A percentile compares a stretch with the other conserved stretches of the same genome.
Evolutionary conservation across 2,113 vertebrate genomes (phyloP).

Genomic region (Epinephelus fuscoguttatus): DNA sequence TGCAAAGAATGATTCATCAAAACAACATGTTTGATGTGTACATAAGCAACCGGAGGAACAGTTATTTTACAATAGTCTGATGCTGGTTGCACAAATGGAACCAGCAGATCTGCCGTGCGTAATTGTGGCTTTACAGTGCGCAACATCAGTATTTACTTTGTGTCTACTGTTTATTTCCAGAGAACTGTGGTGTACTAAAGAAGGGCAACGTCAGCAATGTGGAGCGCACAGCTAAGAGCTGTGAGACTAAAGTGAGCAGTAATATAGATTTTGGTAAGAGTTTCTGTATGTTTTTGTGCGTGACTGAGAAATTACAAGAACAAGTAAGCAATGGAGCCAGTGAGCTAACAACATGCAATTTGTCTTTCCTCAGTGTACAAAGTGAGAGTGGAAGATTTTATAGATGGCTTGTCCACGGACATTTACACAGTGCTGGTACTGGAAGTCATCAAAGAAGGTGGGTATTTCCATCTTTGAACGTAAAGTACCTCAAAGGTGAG

Average conservation of each 20-base stretch:
- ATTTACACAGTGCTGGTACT: constrained; percentile 63
- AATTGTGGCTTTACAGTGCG: too few relatives aligned
- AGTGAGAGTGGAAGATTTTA: constrained; percentile 36
- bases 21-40: too few relatives aligned
- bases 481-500: neutral
- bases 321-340: neutral
- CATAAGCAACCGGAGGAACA: too few relatives aligned
- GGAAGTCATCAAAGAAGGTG: constrained; percentile 77
- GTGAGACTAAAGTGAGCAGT: constrained; percentile 76
- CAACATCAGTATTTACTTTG: neutral
- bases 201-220: neutral
- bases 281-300: neutral
- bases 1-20: too few relatives aligned
- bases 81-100: too few relatives aligned
- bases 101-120: too few relatives aligned
- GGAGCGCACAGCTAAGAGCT: constrained; percentile 75
- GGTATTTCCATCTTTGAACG: neutral
- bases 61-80: too few relatives aligned
- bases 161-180: constrained; percentile 63
- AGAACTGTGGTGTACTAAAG: constrained; percentile 87
- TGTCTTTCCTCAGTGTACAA: constrained; percentile 77
- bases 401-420: constrained; percentile 44
- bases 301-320: neutral
- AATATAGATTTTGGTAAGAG: constrained; percentile 79
- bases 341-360: constrained; percentile 7